Base-by-base conservation (phyloP, 1,140 invertebrate species). In the Solen grandis region DNA sequence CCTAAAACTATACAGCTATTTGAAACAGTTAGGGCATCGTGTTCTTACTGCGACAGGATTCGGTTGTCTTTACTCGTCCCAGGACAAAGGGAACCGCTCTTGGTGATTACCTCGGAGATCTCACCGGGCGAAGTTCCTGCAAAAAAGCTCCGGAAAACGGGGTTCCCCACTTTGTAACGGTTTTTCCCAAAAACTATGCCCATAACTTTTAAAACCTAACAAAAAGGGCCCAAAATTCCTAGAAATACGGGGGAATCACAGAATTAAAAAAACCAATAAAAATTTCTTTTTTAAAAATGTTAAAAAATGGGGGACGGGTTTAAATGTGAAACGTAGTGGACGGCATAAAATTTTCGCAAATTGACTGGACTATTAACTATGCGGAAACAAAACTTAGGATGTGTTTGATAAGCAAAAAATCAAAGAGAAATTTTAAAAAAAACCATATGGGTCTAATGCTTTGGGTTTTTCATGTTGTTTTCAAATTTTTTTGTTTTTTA, bases 1-100 rank as follows among this genome's bases (percentile, higher is more conserved):
- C 1, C 66, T 93, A 19, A 88, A 92, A 75, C 83, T 93, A 5
- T 93, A 92, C 52, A 59, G 68, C 16, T 87, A 88, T 73, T 75
- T 92, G 19, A 84, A 91, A 81, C 57, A 80, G 36, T 70, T 93
- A n/a, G 86, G 81, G 19, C 41, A 84, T 1, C 50, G 85, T 16
- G 88, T 88, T 1, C 70, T 93, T 93, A 93, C 74, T 90, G 82
- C 55, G 92, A 93, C 73, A 93, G 2, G 92, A 93, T 38, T 65
- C 81, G 84, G 73, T 22, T 60, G 90, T 27, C 86, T 92, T 31
- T 92, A 88, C 65, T 33, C 5, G 5, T 33, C 13, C 60, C 5
- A 27, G 60, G 60, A 8, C 10, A 63, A 29, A 31, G 60, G 60
- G 60, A 63, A 63, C 68, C 66, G 19, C 27, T 22, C 35, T 80